Conservation (phyloP, 1,140 invertebrate genomes). For the Drosophila santomea region DNA sequence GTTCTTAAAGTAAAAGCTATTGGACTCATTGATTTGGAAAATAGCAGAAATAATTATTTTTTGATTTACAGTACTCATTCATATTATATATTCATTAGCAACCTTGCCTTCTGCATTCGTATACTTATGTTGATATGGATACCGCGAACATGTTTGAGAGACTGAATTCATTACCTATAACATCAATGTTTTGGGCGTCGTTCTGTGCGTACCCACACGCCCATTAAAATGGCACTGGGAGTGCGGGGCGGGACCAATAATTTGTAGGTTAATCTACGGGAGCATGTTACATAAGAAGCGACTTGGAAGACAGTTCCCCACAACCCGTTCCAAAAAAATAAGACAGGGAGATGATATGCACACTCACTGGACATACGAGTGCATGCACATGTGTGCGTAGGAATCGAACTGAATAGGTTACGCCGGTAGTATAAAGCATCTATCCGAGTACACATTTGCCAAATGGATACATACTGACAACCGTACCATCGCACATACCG, state of each 20-base stretch:
- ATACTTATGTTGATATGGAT: too few relatives aligned
- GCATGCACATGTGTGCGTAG: slow-evolving; percentile 10
- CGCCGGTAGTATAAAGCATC: slow-evolving; percentile 74
- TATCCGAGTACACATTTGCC: slow-evolving; percentile 56
- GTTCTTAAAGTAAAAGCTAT: background rate
- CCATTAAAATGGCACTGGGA: background rate
- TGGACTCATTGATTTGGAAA: background rate
- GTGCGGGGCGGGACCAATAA: slow-evolving; percentile 1
- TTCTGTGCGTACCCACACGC: slow-evolving; percentile 12
- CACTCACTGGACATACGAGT: slow-evolving; percentile 2
- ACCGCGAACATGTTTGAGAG: background rate
- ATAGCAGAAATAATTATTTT: too few relatives aligned
- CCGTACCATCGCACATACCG: slow-evolving; percentile 50
- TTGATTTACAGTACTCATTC: background rate
- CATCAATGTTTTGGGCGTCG: background rate
- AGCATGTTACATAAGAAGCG: slow-evolving; percentile 33
- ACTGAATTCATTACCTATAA: background rate
- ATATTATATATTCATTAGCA: background rate
- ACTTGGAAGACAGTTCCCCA: slow-evolving; percentile 22
- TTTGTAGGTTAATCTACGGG: slow-evolving; percentile 34
- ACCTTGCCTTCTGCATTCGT: background rate
- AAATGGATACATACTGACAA: slow-evolving; percentile 56
- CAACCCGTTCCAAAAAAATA: slow-evolving; percentile 4
- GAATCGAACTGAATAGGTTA: slow-evolving; percentile 26
- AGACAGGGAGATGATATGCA: slow-evolving; percentile 22